Conservation (phyloP, 1,140 invertebrate species). For the Zophobas morio region DNA sequence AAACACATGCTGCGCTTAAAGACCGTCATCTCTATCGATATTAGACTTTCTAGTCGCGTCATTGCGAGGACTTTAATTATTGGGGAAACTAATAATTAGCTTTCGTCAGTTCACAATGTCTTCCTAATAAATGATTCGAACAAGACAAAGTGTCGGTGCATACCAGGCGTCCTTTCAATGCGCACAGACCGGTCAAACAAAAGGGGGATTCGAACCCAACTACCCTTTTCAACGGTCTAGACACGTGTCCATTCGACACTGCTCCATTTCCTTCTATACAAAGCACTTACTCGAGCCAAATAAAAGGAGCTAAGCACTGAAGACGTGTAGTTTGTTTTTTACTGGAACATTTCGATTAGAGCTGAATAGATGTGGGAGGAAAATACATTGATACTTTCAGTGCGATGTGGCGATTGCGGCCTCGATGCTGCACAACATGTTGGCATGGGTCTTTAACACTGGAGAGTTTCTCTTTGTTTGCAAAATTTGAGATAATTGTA, state of each 20-base stretch:
- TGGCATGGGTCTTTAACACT: slow-evolving; percentile 3
- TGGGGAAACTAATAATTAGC: slow-evolving; percentile 35
- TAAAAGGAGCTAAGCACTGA: slow-evolving; percentile 38
- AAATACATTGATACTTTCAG: slow-evolving; percentile 36
- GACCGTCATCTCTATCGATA: slow-evolving; percentile 6
- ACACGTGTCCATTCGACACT: slow-evolving; percentile 41
- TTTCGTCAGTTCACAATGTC: slow-evolving; percentile 21
- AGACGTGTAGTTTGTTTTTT: slow-evolving; percentile 37
- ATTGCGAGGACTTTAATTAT: slow-evolving; percentile 20
- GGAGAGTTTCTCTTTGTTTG: no score
- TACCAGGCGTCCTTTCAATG: slow-evolving; percentile 37
- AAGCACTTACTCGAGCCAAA: slow-evolving; percentile 33
- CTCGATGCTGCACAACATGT: slow-evolving; percentile 15
- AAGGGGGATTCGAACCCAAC: slow-evolving; percentile 34
- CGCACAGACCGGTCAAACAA: slow-evolving; percentile 31
- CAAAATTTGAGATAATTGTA: no score
- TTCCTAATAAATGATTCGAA: slow-evolving; percentile 41
- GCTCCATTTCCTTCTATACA: slow-evolving; percentile 41
- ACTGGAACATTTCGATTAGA: slow-evolving; percentile 37
- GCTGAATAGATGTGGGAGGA: slow-evolving; percentile 34
- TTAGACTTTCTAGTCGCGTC: not conserved
- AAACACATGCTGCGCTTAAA: not conserved
- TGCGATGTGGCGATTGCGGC: slow-evolving; percentile 26
- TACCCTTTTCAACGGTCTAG: slow-evolving; percentile 39
- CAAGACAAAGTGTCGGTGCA: slow-evolving; percentile 38